These are phyloP conservation scores for Condylura cristata DNA, from an alignment of 2,113 vertebrate species.

Conservation along the genomic window DNA sequence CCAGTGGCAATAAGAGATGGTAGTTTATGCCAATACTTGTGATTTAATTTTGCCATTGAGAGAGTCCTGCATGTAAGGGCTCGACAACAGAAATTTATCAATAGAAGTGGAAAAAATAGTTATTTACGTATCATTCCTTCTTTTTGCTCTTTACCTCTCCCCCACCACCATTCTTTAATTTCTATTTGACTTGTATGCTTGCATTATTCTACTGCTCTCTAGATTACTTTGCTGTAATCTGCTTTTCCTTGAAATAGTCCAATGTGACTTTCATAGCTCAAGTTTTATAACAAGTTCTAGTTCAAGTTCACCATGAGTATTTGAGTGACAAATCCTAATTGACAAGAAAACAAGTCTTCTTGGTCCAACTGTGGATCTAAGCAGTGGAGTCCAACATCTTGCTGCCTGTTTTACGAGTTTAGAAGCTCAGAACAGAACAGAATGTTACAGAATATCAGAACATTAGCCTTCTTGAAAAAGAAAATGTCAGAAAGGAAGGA, in stretches of 20 bases:
- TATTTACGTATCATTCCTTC: background rate
- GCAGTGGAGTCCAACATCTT: rapidly evolving
- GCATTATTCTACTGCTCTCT: background rate
- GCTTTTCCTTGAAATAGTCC: background rate
- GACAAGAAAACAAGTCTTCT: background rate
- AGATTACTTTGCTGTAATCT: background rate
- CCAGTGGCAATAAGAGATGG: background rate
- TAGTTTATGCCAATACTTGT: background rate
- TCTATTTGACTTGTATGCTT: background rate
- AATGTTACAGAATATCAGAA: background rate
- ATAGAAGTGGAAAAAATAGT: background rate
- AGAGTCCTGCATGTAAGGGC: background rate
- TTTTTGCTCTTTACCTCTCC: background rate
- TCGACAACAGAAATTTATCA: background rate
- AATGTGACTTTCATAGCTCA: background rate
- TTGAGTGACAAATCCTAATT: background rate
- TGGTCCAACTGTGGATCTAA: too few species aligned
- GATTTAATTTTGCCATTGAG: background rate
- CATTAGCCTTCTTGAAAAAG: background rate
- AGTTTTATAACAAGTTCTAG: background rate
- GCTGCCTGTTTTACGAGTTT: rapidly evolving
- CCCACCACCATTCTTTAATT: background rate
- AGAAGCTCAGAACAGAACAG: too few species aligned
- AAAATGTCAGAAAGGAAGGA: background rate
- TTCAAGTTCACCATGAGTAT: background rate